Base-by-base conservation (phyloP, 2,888 invertebrate species). In the Drosophila macrospina region DNA sequence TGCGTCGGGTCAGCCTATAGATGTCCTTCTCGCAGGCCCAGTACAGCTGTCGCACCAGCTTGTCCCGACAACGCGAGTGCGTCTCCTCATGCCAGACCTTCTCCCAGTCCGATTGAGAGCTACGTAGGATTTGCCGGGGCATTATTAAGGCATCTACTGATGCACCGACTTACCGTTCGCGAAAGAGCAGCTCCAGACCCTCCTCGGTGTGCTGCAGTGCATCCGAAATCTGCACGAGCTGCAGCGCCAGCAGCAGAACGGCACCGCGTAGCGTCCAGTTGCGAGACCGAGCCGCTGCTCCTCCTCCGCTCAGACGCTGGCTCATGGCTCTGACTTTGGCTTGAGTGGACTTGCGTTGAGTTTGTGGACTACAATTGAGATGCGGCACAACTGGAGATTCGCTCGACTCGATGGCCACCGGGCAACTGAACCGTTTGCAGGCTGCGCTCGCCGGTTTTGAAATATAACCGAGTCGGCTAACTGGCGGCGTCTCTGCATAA, bases 1-100 rank as follows among this genome's bases (percentile, higher is more conserved):
- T 93, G 81, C 93, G 92, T 71, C 93, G 90, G n/a, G 93, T 92
- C 54, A 93, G 77, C 10, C 93, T 92, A 85, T 94, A 94, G 72
- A 94, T 94, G 80, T 94, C 94, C 83, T 94, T 94, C 82, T 94
- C 93, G 78, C 94, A 94, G 16, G 94, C 94, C 94, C 94, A 94
- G 76, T 93, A 93, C 56, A 94, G 90, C 75, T 94, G 94, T 26
- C 92, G 91, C 41, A 93, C 86, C 16, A 94, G 86, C 64, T 93
- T 93, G 77, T 94, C 93, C 39, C 94, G 93, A 83, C 94, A 94
- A 32, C 94, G 92, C 1, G 93, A 93, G 81, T 94, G 93, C 56
- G 93, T 92, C 87, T 94, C 94, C 55, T 91, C 92, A 75, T 94
- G 94, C 94, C 94, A 94, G 13, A 93, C 93, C 61, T 93, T 91